Percentiles rank a stretch among this genome's conserved stretches.
Evolutionary conservation across 2,113 vertebrate genomes (phyloP).

Genomic region (Rafetus swinhoei): DNA sequence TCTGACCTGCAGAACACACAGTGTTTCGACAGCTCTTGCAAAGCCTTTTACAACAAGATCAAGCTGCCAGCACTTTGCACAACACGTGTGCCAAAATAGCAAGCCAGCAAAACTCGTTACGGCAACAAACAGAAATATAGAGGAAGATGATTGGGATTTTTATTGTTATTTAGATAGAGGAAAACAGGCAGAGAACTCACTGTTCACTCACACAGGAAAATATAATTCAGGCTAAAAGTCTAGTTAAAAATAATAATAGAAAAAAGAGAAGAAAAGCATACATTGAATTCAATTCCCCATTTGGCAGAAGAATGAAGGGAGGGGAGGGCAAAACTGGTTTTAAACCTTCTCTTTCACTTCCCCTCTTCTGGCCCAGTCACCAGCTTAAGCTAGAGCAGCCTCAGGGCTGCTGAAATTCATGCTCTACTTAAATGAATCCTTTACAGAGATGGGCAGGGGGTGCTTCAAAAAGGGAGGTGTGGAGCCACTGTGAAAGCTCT

Average conservation of each 20-base stretch:
- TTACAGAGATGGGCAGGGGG: neutral
- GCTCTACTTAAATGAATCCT: neutral
- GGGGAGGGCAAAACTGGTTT: neutral
- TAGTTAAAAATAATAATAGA: slow-evolving; percentile 56
- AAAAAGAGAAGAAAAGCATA: slow-evolving; percentile 46
- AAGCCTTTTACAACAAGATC: slow-evolving; percentile 65
- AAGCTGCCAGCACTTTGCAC: slow-evolving; percentile 34
- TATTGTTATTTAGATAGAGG: slow-evolving; percentile 46
- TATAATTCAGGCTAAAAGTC: neutral
- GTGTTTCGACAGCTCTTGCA: slow-evolving; percentile 62
- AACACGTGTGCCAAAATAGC: slow-evolving; percentile 53
- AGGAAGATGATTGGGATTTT: slow-evolving; percentile 58
- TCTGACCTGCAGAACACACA: slow-evolving; percentile 6
- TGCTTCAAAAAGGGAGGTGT: neutral
- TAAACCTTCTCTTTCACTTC: slow-evolving; percentile 21
- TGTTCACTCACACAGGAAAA: slow-evolving; percentile 62
- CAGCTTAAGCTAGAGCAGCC: neutral
- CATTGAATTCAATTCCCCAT: neutral
- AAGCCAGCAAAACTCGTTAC: slow-evolving; percentile 63
- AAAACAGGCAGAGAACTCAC: slow-evolving; percentile 16
- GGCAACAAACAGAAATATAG: slow-evolving; percentile 32
- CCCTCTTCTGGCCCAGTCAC: neutral
- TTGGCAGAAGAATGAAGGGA: neutral
- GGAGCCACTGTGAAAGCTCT: neutral
- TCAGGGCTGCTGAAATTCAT: neutral